Percentiles rank a stretch among this genome's conserved stretches.
These are phyloP conservation scores for Miniopterus natalensis DNA, from an alignment of 2,113 vertebrate genomes.

Conservation along the genomic window DNA sequence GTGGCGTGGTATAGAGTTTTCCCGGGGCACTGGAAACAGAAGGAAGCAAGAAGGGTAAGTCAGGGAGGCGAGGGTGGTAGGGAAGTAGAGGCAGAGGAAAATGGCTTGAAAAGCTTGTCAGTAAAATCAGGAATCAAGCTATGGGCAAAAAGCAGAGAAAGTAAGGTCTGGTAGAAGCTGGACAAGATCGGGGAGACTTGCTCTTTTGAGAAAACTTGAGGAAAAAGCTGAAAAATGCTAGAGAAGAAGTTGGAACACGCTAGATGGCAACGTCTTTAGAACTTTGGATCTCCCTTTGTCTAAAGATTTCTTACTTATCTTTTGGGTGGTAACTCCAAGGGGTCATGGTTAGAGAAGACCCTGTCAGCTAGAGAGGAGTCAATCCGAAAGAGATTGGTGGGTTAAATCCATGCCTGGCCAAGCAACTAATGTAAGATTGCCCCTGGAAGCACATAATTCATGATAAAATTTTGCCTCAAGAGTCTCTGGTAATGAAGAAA, in stretches of 20 bases:
- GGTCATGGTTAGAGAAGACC: neutral
- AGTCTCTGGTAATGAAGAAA: neutral
- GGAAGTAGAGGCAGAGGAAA: neutral
- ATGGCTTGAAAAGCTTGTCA: neutral
- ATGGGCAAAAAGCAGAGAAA: neutral
- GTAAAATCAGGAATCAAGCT: neutral
- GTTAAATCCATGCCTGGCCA: neutral
- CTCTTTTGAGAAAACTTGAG: neutral
- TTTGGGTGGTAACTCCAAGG: neutral
- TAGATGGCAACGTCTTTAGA: neutral
- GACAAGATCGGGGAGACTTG: rapidly evolving
- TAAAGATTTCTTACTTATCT: neutral
- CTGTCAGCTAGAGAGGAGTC: neutral
- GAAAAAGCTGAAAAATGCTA: neutral
- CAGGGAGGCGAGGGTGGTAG: neutral
- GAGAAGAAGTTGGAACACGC: neutral
- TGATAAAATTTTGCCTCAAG: neutral
- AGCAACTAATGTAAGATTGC: neutral
- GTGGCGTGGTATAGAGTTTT: neutral
- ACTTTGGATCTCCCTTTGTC: neutral
- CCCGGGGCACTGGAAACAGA: neutral
- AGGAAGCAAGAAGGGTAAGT: neutral
- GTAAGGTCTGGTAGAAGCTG: neutral
- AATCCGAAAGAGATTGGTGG: neutral
- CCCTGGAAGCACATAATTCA: neutral